Evolutionary conservation across 2,888 invertebrate genomes (phyloP).

Genomic region (Spilarctia lutea): DNA sequence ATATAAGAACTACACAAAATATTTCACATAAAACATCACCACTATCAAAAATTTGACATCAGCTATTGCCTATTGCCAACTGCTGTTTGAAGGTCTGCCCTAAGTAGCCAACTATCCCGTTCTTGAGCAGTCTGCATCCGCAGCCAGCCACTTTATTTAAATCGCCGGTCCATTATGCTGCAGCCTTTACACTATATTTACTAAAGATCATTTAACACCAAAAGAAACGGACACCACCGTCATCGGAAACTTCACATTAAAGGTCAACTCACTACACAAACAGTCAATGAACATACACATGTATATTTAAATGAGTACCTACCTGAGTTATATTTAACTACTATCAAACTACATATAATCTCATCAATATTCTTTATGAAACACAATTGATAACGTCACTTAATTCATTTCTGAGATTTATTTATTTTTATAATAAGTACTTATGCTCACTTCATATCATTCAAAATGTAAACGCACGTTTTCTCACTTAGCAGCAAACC

Average conservation of each 20-base stretch:
- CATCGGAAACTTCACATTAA: not conserved
- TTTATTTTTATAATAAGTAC: not conserved
- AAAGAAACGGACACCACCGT: not conserved
- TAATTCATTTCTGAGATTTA: not conserved
- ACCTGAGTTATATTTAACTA: not conserved
- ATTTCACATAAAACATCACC: not conserved
- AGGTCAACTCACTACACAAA: not conserved
- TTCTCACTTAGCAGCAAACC: not conserved
- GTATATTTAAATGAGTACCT: not conserved
- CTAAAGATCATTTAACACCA: not conserved
- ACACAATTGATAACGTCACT: not conserved
- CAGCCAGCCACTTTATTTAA: no score
- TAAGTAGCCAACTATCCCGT: not conserved
- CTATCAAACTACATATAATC: not conserved
- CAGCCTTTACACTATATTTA: not conserved
- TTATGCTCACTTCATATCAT: not conserved
- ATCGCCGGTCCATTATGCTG: no score
- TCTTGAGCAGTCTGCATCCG: no score
- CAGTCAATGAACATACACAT: not conserved
- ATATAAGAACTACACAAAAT: no score
- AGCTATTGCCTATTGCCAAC: no score
- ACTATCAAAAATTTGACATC: not conserved
- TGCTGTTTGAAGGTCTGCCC: no score
- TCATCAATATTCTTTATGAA: not conserved
- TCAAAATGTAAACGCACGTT: conserved; percentile 3